phyloP scores from a whole-genome alignment of 1,140 invertebrate species.

The Drosophila pruinosa region DNA sequence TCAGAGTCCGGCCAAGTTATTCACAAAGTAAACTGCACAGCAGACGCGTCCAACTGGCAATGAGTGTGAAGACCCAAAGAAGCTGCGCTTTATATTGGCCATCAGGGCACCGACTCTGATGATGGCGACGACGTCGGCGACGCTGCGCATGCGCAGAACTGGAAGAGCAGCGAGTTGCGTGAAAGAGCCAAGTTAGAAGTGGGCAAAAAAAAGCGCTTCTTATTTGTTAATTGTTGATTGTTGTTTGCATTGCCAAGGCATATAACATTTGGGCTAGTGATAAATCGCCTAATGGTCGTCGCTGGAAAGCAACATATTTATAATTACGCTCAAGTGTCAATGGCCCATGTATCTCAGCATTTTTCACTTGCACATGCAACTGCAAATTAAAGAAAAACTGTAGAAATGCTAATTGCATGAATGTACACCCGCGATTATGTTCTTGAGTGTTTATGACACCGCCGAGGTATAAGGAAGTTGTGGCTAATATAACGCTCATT shows the following conservation, averaged over 20 bases:
- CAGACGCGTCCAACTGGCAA: conserved; percentile 53
- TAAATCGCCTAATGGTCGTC: conserved; percentile 63
- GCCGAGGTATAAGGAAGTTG: conserved; percentile 17
- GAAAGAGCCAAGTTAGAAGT: neutral
- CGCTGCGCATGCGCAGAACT: conserved; percentile 51
- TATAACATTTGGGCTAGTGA: conserved; percentile 48
- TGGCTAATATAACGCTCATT: conserved; percentile 55
- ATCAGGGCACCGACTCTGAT: conserved; percentile 35
- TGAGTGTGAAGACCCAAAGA: conserved; percentile 60
- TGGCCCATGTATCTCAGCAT: conserved; percentile 47
- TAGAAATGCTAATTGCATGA: conserved; percentile 20
- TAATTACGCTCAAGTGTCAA: conserved; percentile 66
- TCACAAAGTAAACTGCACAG: conserved; percentile 10
- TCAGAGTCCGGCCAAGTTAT: neutral
- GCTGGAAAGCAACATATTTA: conserved; percentile 46
- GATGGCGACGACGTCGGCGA: conserved; percentile 1
- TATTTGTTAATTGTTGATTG: conserved; percentile 15
- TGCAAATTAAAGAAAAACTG: conserved; percentile 6
- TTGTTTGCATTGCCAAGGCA: conserved; percentile 58
- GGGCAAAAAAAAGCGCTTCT: conserved; percentile 26
- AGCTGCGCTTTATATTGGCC: conserved; percentile 68
- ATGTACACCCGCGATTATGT: conserved; percentile 56
- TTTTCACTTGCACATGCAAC: conserved; percentile 49
- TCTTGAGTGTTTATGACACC: conserved; percentile 59
- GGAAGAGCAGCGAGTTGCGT: conserved; percentile 16